Base-by-base conservation (phyloP, 2,888 invertebrate species). In the Zhengitettix transpicula region DNA sequence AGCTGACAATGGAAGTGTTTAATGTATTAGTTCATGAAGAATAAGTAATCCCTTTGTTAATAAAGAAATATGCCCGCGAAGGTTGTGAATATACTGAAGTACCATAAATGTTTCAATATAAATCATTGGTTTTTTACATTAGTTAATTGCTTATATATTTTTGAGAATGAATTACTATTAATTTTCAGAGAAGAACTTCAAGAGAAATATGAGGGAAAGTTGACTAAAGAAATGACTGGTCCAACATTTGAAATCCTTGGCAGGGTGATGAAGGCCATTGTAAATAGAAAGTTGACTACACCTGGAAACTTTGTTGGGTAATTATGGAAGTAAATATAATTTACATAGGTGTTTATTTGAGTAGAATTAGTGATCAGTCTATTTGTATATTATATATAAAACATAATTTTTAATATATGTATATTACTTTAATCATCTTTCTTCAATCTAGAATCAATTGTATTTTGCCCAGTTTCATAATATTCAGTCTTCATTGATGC, bases 241-340 rank as follows among this genome's bases (percentile, higher is more conserved):
- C 90, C 91, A 0, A 89, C 94, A 1, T 97, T 90, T 71, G 98
- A 99, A 76, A 91, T 98, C 1, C 81, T 99, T 63, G 93, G 95
- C 14, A 90, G 90, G 74, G 86, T 99, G 40, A 97, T 99, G 91
- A 97, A 97, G 72, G 89, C 89, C 14, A 84, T 98, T 63, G 91
- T 95, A 54, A 92, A 90, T 65, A 82, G 96, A 64, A 92, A 97
- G 73, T 85, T 99, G 44, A 98, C 96, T 0, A 91, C 93, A 0
- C 96, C 95, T 3, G 96, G 96, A 55, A 84, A 82, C 65, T 98
- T 97, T 73, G 80, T 87, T 64, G 95, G 95, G 93, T 94, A 77
- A 71, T 7, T 28, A 28, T 28, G 28, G 7, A 28, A 28, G 28
- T 7, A 5, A 28, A 28, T 28, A 28, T n/a, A 28, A 5, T 28